Conservation (phyloP, 2,113 vertebrate species). For the Gambusia holbrooki region DNA sequence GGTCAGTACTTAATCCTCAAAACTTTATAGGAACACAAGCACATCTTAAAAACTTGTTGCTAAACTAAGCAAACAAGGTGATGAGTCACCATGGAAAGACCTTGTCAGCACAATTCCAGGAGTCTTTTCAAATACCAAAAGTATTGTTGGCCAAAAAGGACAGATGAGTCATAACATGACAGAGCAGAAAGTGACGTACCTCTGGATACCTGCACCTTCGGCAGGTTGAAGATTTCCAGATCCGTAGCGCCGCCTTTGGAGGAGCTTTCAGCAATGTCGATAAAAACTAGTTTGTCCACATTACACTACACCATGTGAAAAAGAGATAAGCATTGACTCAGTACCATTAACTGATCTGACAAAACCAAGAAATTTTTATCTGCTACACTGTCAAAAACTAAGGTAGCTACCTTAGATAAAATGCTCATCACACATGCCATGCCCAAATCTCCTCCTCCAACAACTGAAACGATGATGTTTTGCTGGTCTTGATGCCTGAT, state of each 20-base stretch:
- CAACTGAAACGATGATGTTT: slow-evolving; percentile 87
- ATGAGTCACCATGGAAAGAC: neutral
- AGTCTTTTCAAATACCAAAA: neutral
- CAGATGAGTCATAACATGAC: neutral
- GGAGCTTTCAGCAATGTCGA: slow-evolving; percentile 87
- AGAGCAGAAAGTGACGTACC: slow-evolving; percentile 72
- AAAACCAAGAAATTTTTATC: neutral
- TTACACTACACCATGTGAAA: slow-evolving; percentile 72
- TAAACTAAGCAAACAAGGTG: no score
- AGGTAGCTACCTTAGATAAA: slow-evolving; percentile 86
- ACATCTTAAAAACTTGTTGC: neutral
- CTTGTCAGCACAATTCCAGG: neutral
- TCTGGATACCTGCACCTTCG: slow-evolving; percentile 90
- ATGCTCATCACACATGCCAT: slow-evolving; percentile 89
- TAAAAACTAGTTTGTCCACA: slow-evolving; percentile 89
- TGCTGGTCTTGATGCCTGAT: slow-evolving; percentile 56
- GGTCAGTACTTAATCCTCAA: neutral
- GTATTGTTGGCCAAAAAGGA: neutral
- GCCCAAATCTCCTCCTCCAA: slow-evolving; percentile 93
- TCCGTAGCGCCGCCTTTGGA: slow-evolving; percentile 89
- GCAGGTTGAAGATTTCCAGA: slow-evolving; percentile 90
- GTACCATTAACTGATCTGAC: neutral
- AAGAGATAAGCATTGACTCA: no score
- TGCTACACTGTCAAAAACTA: neutral
- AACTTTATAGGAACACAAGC: neutral